Evolutionary conservation across 2,113 vertebrate genomes (phyloP).

Genomic region (Mesitornis unicolor): DNA sequence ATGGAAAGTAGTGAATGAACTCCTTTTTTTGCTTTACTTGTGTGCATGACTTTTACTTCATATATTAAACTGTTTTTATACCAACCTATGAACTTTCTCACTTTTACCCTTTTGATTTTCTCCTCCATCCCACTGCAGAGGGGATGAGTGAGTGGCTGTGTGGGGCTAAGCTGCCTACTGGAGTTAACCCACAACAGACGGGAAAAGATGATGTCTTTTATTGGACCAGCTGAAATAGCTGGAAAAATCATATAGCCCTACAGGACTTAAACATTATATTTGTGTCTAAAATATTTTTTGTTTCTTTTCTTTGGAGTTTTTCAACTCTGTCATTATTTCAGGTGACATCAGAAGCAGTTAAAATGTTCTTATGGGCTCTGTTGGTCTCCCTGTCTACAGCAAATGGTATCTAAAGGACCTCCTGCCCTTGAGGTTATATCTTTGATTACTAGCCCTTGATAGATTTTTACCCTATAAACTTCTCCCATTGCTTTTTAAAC

Average conservation of each 20-base stretch:
- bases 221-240: neutral
- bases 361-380: neutral
- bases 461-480: neutral
- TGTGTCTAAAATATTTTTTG: neutral
- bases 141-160: fast-evolving
- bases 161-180: neutral
- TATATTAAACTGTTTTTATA: too few species aligned
- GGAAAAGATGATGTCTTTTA: neutral
- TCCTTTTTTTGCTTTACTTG: neutral
- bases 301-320: neutral
- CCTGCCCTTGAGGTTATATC: neutral
- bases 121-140: neutral
- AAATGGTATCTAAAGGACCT: neutral
- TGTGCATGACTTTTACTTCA: fast-evolving
- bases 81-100: neutral
- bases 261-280: neutral
- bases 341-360: neutral
- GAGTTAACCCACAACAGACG: neutral
- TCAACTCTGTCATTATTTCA: neutral
- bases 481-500: neutral
- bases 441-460: neutral
- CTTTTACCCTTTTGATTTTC: neutral
- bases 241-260: neutral
- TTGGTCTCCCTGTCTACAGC: neutral
- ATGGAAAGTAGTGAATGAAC: neutral